phyloP scores from a whole-genome alignment of 2,797 vertebrate genomes.

The Allobates femoralis region DNA sequence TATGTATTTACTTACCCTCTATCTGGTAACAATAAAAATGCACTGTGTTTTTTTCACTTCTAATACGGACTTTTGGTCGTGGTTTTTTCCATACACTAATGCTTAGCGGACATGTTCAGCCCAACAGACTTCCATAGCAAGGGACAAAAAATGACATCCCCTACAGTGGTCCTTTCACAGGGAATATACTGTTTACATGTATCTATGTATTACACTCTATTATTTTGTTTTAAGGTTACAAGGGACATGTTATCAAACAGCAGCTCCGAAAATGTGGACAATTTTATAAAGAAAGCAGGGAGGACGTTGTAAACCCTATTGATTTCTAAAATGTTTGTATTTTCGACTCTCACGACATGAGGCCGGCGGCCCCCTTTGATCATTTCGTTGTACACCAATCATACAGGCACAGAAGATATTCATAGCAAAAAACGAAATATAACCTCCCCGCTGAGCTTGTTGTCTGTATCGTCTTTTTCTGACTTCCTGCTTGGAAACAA shows the following conservation, averaged over 20 bases:
- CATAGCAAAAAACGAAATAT: conserved; percentile 32
- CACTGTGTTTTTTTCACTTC: no score
- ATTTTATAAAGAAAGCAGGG: conserved; percentile 27
- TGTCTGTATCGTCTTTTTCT: conserved; percentile 60
- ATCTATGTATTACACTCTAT: background rate
- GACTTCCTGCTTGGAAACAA: conserved; percentile 61
- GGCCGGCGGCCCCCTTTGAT: conserved; percentile 23
- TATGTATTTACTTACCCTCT: no score
- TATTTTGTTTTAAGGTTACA: background rate
- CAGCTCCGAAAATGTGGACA: background rate
- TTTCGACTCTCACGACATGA: conserved; percentile 30
- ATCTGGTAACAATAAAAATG: no score
- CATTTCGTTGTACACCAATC: conserved; percentile 59
- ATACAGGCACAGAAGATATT: conserved; percentile 52
- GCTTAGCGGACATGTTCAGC: no score
- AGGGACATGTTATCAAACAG: background rate
- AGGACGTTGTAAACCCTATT: conserved; percentile 30
- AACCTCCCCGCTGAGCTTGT: conserved; percentile 59
- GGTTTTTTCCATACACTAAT: no score
- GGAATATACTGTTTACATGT: background rate
- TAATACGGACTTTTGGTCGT: no score
- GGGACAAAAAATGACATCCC: no score
- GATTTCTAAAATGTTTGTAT: conserved; percentile 53
- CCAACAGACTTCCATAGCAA: no score
- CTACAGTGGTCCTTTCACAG: no score